Conservation (phyloP, 2,888 invertebrate genomes). For the Chymomyza amoena region DNA sequence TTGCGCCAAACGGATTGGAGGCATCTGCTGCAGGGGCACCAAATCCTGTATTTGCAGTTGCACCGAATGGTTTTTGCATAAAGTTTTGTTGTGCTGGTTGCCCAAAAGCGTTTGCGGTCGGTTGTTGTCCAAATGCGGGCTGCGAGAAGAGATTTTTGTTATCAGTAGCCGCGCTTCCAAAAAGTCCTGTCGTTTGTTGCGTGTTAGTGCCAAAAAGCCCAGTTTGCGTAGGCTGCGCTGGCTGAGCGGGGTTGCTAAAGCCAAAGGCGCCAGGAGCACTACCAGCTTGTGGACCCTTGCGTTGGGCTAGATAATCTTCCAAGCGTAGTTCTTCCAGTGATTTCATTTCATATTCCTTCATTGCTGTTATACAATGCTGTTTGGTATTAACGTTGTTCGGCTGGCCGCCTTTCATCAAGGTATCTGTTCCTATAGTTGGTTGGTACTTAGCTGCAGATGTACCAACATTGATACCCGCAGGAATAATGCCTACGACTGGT, state of each 20-base stretch:
- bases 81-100: constrained; percentile 82
- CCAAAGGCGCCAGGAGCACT: constrained; percentile 80
- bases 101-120: constrained; percentile 79
- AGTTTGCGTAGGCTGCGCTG: constrained; percentile 75
- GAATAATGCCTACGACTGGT: constrained; percentile 45
- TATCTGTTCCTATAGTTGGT: constrained; percentile 92
- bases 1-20: constrained; percentile 76
- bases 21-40: constrained; percentile 68
- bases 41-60: constrained; percentile 78
- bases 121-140: constrained; percentile 79
- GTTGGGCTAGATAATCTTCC: constrained; percentile 94
- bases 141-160: constrained; percentile 81
- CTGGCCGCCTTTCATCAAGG: constrained; percentile 92
- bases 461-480: constrained; percentile 79
- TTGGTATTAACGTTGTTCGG: constrained; percentile 93
- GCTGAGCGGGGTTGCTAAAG: constrained; percentile 79
- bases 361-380: constrained; percentile 97
- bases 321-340: constrained; percentile 95
- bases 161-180: constrained; percentile 80
- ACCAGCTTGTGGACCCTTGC: constrained; percentile 86
- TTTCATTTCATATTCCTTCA: constrained; percentile 98
- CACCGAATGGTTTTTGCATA: constrained; percentile 84
- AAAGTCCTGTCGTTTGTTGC: constrained; percentile 79
- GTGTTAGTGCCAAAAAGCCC: constrained; percentile 80
- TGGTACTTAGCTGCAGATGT: constrained; percentile 90